Evolutionary conservation across 2,797 vertebrate genomes (phyloP).

Genomic region (Anomalospiza imberbis): DNA sequence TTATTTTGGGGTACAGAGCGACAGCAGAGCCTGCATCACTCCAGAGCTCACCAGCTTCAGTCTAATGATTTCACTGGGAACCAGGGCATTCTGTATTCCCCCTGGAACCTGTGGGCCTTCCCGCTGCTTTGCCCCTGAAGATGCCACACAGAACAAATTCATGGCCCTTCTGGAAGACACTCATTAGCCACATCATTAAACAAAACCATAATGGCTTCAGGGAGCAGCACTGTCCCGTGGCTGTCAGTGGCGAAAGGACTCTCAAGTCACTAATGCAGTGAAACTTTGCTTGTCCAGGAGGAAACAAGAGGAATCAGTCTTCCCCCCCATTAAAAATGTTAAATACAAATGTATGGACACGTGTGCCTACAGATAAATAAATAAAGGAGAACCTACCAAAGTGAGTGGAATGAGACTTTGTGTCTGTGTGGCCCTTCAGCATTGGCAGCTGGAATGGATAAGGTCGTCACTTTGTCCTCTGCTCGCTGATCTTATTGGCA

Average conservation of each 20-base stretch:
- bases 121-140: not conserved
- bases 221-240: accelerated
- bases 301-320: not conserved
- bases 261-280: not conserved
- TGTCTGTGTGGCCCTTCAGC: not conserved
- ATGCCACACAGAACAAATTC: not conserved
- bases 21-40: not conserved
- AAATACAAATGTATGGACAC: accelerated
- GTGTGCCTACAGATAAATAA: accelerated
- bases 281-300: not conserved
- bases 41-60: not conserved
- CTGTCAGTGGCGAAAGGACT: not conserved
- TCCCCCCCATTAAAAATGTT: not conserved
- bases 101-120: not conserved
- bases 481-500: conserved; percentile 52
- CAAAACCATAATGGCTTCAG: not conserved
- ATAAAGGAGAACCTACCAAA: not conserved
- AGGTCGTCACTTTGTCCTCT: conserved; percentile 63
- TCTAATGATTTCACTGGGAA: not conserved
- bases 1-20: not conserved
- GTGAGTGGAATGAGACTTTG: not conserved
- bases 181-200: not conserved
- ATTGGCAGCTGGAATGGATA: not conserved
- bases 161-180: not conserved
- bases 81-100: accelerated